Evolutionary conservation across 2,797 vertebrate species (phyloP).

Genomic region (Loris lydekkerianus): DNA sequence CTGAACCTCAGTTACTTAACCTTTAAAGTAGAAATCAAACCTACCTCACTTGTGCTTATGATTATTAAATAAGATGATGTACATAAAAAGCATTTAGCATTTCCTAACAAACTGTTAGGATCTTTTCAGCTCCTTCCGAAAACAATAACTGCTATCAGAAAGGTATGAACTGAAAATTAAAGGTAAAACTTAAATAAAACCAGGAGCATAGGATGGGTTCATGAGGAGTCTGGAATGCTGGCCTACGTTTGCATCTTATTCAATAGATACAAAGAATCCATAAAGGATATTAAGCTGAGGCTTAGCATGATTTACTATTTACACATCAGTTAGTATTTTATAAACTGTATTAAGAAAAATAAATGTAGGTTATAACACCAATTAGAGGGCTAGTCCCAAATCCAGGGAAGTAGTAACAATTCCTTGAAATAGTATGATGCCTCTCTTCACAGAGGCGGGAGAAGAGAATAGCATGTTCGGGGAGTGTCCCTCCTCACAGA

Average conservation of each 20-base stretch:
- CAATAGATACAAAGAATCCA: not conserved
- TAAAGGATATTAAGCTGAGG: not conserved
- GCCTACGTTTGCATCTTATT: not conserved
- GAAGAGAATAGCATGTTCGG: not conserved
- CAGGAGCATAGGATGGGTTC: not conserved
- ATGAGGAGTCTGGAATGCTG: not conserved
- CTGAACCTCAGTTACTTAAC: not conserved
- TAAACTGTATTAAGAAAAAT: not conserved
- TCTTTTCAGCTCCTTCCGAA: not conserved
- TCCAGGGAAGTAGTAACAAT: not conserved
- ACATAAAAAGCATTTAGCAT: not conserved
- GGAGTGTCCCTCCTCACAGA: not conserved
- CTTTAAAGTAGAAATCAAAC: not conserved
- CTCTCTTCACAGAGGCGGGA: not conserved
- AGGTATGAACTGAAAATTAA: not conserved
- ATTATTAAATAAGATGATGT: not conserved
- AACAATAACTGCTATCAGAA: not conserved
- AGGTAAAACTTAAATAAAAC: not conserved
- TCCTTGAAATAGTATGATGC: not conserved
- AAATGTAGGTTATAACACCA: not conserved
- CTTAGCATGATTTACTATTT: not conserved
- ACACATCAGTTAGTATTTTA: not conserved
- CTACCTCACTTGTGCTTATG: not conserved
- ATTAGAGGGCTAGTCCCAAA: not conserved
- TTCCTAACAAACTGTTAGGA: constrained; percentile 36